phyloP scores from a whole-genome alignment of 2,797 vertebrate genomes.

The Aratinga solstitialis region DNA sequence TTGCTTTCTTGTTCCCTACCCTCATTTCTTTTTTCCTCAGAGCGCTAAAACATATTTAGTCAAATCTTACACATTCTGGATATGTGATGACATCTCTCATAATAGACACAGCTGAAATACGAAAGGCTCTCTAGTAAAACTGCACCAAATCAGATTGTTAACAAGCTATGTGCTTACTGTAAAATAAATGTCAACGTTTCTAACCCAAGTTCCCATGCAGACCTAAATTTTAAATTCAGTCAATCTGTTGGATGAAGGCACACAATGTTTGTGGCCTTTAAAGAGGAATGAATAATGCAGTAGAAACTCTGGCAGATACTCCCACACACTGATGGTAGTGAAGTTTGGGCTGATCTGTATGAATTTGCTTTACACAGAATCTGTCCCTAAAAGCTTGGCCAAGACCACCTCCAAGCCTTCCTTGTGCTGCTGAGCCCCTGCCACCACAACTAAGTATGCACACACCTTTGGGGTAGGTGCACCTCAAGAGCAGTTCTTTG shows the following conservation, averaged over 20 bases:
- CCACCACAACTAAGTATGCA: neutral
- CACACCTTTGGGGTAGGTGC: neutral
- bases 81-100: neutral
- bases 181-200: neutral
- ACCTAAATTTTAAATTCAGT: neutral
- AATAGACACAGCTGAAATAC: neutral
- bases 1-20: neutral
- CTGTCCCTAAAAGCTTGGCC: neutral
- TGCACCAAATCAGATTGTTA: neutral
- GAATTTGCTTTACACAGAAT: neutral
- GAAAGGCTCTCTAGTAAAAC: neutral
- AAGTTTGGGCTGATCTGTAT: neutral
- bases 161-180: neutral
- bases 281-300: conserved; percentile 12
- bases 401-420: neutral
- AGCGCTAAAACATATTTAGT: neutral
- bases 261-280: neutral
- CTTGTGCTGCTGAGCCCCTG: neutral
- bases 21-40: neutral
- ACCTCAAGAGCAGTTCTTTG: neutral
- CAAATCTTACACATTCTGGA: neutral
- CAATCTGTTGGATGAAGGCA: neutral
- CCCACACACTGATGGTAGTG: neutral
- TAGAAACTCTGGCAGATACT: neutral
- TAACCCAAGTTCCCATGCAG: neutral